Evolutionary conservation across 2,888 invertebrate species (phyloP).

Genomic region (Ditylenchus weischeri): DNA sequence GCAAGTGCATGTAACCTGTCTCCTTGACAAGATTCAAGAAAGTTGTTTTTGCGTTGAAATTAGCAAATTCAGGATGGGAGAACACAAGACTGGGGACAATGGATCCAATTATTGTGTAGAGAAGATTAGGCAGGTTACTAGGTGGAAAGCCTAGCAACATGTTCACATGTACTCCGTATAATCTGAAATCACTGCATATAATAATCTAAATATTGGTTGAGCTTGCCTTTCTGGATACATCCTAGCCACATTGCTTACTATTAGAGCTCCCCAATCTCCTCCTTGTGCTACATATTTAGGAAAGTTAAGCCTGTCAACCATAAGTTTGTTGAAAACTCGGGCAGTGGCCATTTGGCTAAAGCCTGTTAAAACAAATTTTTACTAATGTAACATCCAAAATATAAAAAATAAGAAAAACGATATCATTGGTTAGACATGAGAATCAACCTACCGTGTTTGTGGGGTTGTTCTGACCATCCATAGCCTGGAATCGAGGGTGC

Average conservation of each 20-base stretch:
- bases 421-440: too few species aligned
- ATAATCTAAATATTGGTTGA: neutral
- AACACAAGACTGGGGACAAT: constrained; percentile 35
- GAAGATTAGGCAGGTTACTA: constrained; percentile 29
- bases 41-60: constrained; percentile 24
- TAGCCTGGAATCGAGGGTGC: constrained; percentile 65
- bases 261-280: constrained; percentile 77
- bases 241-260: constrained; percentile 68
- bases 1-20: constrained; percentile 70
- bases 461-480: constrained; percentile 65
- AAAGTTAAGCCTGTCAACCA: constrained; percentile 72
- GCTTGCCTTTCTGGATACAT: constrained; percentile 66
- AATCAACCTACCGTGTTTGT: constrained; percentile 65
- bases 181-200: neutral
- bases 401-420: too few species aligned
- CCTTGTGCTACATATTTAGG: constrained; percentile 72
- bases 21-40: constrained; percentile 55
- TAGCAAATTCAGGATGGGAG: constrained; percentile 14
- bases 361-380: constrained; percentile 35
- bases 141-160: constrained; percentile 62
- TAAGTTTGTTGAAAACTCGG: constrained; percentile 61
- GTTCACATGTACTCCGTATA: constrained; percentile 68
- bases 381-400: too few species aligned
- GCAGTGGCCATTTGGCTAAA: constrained; percentile 56
- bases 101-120: constrained; percentile 38